These are phyloP conservation scores for Ylistrum balloti DNA, from an alignment of 1,140 invertebrate species.

Conservation along the genomic window DNA sequence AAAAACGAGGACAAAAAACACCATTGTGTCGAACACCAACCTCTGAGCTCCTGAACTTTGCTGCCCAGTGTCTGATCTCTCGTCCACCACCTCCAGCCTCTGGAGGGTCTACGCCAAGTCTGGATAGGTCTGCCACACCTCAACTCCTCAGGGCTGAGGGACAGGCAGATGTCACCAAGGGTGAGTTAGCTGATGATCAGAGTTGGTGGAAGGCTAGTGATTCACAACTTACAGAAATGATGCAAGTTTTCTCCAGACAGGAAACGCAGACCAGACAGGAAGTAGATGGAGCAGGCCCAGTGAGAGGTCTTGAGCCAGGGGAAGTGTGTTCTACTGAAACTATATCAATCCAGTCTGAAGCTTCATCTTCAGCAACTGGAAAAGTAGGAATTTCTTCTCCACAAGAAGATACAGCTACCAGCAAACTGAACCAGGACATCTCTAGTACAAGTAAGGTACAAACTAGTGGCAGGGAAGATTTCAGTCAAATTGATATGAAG, in stretches of 20 bases:
- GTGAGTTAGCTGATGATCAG: not conserved
- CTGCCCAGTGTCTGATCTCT: slow-evolving; percentile 68
- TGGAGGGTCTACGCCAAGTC: slow-evolving; percentile 45
- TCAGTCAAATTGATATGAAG: not conserved
- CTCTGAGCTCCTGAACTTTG: slow-evolving; percentile 75
- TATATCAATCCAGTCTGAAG: not conserved
- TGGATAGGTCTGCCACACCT: not conserved
- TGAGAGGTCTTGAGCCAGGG: not conserved
- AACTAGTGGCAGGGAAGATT: not conserved
- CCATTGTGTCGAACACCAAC: slow-evolving; percentile 77
- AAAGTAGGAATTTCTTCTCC: not conserved
- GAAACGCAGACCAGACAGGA: not conserved
- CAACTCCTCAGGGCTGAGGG: not conserved
- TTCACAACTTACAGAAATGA: not conserved
- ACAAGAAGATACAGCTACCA: not conserved
- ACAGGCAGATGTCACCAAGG: slow-evolving; percentile 31
- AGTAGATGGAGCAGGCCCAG: slow-evolving; percentile 4
- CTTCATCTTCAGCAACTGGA: not conserved
- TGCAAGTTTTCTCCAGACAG: not conserved
- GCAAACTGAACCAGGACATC: not conserved
- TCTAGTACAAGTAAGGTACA: not conserved
- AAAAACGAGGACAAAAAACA: slow-evolving; percentile 71
- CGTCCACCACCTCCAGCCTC: slow-evolving; percentile 57
- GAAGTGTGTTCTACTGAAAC: not conserved
- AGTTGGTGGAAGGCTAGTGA: slow-evolving; percentile 58